phyloP scores from a whole-genome alignment of 2,888 invertebrate genomes.

The Laspeyria flexula region DNA sequence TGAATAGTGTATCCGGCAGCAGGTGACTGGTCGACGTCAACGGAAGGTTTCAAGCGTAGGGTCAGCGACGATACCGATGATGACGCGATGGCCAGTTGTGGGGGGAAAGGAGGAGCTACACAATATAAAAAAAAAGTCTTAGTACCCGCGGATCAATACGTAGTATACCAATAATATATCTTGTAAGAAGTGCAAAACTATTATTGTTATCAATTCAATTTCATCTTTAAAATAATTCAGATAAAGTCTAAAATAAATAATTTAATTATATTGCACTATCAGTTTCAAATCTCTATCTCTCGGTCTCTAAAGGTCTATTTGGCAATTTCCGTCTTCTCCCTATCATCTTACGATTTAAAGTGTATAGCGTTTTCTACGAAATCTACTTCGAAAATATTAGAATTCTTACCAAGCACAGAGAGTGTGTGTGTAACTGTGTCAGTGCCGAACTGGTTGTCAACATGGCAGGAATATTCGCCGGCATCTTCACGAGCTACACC shows the following conservation, averaged over 20 bases:
- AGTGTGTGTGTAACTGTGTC: slow-evolving; percentile 96
- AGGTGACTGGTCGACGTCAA: slow-evolving; percentile 93
- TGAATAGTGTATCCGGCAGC: slow-evolving; percentile 96
- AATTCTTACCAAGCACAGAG: slow-evolving; percentile 90
- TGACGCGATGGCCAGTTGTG: slow-evolving; percentile 78
- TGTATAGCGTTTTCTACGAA: no score
- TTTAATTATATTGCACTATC: no score
- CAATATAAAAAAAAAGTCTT: background rate
- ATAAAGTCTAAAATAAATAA: no score
- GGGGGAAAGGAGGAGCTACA: slow-evolving; percentile 82
- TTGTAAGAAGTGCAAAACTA: no score
- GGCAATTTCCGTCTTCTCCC: no score
- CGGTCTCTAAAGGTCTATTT: no score
- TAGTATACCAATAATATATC: no score
- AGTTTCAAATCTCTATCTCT: no score
- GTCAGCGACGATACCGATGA: slow-evolving; percentile 83
- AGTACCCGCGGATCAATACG: background rate
- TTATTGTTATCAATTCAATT: no score
- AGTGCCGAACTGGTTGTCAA: slow-evolving; percentile 96
- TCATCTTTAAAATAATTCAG: no score
- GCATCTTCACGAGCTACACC: slow-evolving; percentile 96
- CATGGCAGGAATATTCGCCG: slow-evolving; percentile 97
- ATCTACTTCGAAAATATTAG: background rate
- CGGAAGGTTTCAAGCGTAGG: slow-evolving; percentile 82
- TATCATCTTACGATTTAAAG: no score